Evolutionary conservation across 2,888 invertebrate genomes (phyloP), one percentile per base, ranked within the genome.

Genomic region (Drosophila pseudotakahashii): DNA sequence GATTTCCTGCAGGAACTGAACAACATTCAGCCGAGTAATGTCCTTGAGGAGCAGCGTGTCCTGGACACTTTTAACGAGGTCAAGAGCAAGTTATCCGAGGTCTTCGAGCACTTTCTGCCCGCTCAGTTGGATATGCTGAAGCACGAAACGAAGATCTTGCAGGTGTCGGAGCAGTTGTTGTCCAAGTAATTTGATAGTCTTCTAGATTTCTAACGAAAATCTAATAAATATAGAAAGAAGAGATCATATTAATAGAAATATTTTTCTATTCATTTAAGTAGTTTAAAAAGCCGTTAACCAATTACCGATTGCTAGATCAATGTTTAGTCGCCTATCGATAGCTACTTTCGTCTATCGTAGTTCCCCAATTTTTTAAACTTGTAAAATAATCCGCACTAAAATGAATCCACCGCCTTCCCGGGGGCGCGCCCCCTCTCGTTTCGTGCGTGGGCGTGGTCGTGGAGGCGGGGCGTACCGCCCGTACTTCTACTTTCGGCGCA

Each of bases 401-500:
- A 90, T 90, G 90, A 88, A 89, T 78, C 68, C 79, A 13, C 50
- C 66, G 11, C 32, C 63, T 5, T 10, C 66, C 16, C 67, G 75
- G 14, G 75, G 75, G 7, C 76, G 82, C 11, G 64, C 78, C 0
- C 62, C 76, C 0, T 78, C 83, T 0, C 82, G 89, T 4, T 90
- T 89, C 63, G 63, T 81, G 10, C 89, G 89, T 2, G 90, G 90
- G 0, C 80, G 87, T 30, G 78, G 59, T 1, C 80, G 89, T 7
- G 90, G 88, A 6, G 89, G 88, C 1, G 81, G 82, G 3, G 74
- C 66, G 1, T 88, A 79, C 60, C 79, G 90, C 3, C 90, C 90
- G 0, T 90, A 90, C 55, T 90, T 89, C 32, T 90, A 87, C 51
- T 90, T 90, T 68, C 90, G 89, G 3, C 87, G 90, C 2, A 89